phyloP scores from a whole-genome alignment of 2,888 invertebrate species.

The Julus scandinavius region DNA sequence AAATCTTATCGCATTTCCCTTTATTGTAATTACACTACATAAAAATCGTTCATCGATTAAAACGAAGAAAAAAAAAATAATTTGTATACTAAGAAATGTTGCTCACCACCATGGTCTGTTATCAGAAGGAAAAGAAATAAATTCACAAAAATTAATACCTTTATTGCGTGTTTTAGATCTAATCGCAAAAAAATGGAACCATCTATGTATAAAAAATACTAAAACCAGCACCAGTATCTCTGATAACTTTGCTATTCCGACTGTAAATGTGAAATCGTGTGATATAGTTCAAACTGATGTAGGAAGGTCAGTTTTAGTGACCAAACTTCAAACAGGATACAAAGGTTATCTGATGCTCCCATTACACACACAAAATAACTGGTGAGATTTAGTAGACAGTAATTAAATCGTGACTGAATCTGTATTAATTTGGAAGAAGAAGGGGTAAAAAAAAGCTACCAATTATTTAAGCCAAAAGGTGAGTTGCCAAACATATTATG shows the following conservation, averaged over 20 bases:
- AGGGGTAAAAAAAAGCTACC: not conserved
- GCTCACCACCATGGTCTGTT: not conserved
- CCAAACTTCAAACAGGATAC: not conserved
- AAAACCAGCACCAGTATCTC: not conserved
- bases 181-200: not conserved
- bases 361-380: not conserved
- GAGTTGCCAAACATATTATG: too few species aligned
- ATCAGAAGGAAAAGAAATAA: not conserved
- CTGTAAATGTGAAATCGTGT: not conserved
- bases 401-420: not conserved
- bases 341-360: conserved; percentile 17
- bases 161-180: not conserved
- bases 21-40: not conserved
- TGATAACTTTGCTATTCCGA: too few species aligned
- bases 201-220: not conserved
- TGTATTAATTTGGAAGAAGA: not conserved
- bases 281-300: not conserved
- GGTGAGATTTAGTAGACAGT: not conserved
- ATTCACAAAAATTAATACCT: not conserved
- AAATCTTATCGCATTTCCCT: conserved; percentile 30
- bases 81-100: not conserved
- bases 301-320: not conserved
- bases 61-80: not conserved
- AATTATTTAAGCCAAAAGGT: not conserved
- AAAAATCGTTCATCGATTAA: not conserved